Percentiles rank a stretch among this genome's conserved stretches.
phyloP scores from a whole-genome alignment of 2,888 invertebrate genomes.

The Drosophila fungiperda region DNA sequence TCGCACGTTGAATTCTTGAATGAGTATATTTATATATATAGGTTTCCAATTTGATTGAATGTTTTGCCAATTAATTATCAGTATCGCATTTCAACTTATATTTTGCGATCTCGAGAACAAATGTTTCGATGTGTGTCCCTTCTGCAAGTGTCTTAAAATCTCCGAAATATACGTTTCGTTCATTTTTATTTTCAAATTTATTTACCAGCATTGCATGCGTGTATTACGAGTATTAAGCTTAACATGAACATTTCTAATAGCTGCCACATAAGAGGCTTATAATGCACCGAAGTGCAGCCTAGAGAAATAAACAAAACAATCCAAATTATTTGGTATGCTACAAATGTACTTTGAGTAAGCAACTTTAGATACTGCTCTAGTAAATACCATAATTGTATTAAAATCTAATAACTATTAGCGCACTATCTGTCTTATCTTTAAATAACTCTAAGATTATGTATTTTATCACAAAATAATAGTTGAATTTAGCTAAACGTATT shows the following conservation, averaged over 20 bases:
- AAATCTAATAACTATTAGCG: background rate
- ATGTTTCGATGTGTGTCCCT: background rate
- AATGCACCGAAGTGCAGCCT: background rate
- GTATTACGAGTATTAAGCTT: background rate
- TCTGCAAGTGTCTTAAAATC: background rate
- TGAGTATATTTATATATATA: background rate
- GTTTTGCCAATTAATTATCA: background rate
- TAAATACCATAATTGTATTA: background rate
- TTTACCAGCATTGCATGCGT: conserved; percentile 14
- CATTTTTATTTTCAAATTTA: conserved; percentile 1
- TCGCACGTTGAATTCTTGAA: background rate
- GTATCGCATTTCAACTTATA: background rate
- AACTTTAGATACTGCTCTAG: background rate
- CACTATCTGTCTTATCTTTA: background rate
- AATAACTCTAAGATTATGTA: background rate
- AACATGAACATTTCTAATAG: conserved; percentile 2
- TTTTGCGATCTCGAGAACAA: fast-evolving
- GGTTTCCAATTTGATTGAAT: background rate
- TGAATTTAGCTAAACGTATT: background rate
- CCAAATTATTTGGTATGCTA: no score
- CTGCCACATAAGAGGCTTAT: background rate
- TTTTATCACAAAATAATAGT: background rate
- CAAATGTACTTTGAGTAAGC: background rate
- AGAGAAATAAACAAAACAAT: background rate
- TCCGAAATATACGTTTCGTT: background rate